Percentiles rank a stretch among this genome's conserved stretches.
Conservation (phyloP, 2,888 invertebrate species). For the Gymnocheta viridis region DNA sequence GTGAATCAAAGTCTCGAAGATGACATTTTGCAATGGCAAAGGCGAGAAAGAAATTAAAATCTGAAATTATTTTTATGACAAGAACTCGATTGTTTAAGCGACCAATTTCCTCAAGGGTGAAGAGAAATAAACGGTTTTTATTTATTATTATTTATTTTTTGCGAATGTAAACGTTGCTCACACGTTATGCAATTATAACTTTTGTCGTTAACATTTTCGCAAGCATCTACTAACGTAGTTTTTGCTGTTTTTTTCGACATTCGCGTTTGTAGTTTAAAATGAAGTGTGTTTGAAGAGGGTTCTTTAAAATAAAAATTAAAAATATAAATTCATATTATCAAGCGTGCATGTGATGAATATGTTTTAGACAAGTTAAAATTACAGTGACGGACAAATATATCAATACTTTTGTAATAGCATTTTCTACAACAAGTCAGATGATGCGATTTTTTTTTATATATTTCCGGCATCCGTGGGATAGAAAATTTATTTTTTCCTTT, state of each 20-base stretch:
- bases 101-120: neutral
- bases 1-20: no score
- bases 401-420: no score
- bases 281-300: slow-evolving; percentile 40
- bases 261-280: slow-evolving; percentile 44
- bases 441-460: no score
- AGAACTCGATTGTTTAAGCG: no score
- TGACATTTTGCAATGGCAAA: no score
- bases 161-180: slow-evolving; percentile 68
- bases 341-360: neutral
- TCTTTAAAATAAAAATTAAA: neutral
- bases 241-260: slow-evolving; percentile 3
- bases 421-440: no score
- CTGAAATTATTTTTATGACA: no score
- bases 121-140: neutral
- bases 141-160: neutral
- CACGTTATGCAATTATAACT: slow-evolving; percentile 81
- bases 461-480: no score
- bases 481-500: no score
- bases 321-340: slow-evolving; percentile 10
- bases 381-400: neutral
- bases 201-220: slow-evolving; percentile 79
- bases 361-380: slow-evolving; percentile 3
- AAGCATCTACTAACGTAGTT: slow-evolving; percentile 76
- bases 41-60: no score